Conservation (phyloP, 1,140 invertebrate genomes). For the Drosophila lacteicornis region DNA sequence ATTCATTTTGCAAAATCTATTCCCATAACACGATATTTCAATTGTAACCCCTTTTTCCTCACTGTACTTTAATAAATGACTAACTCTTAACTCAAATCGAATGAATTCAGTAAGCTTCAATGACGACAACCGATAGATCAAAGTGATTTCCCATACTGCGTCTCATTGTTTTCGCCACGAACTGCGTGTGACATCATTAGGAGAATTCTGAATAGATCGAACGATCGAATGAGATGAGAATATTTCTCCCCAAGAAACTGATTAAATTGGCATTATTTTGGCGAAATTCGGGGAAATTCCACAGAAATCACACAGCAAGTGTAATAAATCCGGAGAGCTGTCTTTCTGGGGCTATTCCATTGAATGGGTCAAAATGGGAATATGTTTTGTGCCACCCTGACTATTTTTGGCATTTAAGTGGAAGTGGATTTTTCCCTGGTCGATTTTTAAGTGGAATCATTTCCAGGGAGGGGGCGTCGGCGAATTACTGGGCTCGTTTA, state of each 20-base stretch:
- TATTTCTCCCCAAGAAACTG: conserved; percentile 16
- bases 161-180: conserved; percentile 28
- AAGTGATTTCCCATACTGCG: conserved; percentile 27
- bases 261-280: conserved; percentile 11
- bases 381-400: background rate
- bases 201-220: conserved; percentile 2
- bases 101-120: background rate
- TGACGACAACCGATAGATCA: conserved; percentile 36
- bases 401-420: conserved; percentile 64
- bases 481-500: conserved; percentile 39
- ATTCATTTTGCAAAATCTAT: background rate
- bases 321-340: conserved; percentile 37
- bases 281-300: conserved; percentile 38
- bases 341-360: conserved; percentile 48
- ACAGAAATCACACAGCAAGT: conserved; percentile 41
- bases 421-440: conserved; percentile 30
- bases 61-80: conserved; percentile 7
- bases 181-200: conserved; percentile 43
- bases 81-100: conserved; percentile 1
- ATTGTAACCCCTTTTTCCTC: background rate
- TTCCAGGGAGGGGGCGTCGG: conserved; percentile 5
- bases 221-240: conserved; percentile 8
- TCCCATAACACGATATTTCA: background rate
- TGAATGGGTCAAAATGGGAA: conserved; percentile 33
- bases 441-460: conserved; percentile 60